Base-by-base conservation (phyloP, 1,140 invertebrate species). In the Pseudomyrmex flavicornis region DNA sequence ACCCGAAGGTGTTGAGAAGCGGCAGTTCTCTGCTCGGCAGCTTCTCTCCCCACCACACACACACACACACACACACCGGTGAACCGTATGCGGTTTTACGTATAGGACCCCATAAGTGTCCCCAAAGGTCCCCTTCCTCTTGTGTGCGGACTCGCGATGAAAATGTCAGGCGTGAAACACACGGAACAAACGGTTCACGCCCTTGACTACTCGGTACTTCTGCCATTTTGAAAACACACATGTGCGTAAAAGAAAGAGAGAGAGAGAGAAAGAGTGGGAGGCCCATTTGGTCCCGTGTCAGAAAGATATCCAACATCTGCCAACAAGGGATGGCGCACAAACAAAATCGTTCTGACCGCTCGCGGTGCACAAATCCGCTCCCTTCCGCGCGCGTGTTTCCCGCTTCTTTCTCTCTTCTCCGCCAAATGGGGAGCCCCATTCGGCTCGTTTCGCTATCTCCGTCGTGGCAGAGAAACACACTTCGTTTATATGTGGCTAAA, bases 191-290 rank as follows among this genome's bases (percentile, higher is more conserved):
- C 50, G 50, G 54, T 54, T 54, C 76, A 82, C 79, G 70, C 54
- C 63, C 59, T 66, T 65, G 61, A 80, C 63, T 87, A 84, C 85
- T 58, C 46, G 50, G 68, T 50, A 87, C 44, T 86, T 84, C 85
- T 88, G 86, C 86, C 86, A 88, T 88, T 88, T 88, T 88, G 86
- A 80, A 84, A 83, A 89, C 61, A 63, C 61, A 63, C 56, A 56
- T 62, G 35, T 35, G 35, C 35, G 4, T 35, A 35, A 35, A 35
- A 35, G 15, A 75, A 9, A 66, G 62, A 48, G 10, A 77, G 73
- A 59, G 61, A 75, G 58, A 50, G 12, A 75, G n/a, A 58, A 59
- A 20, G 26, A 85, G 76, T 77, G 83, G 69, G 65, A 89, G 80
- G 82, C 75, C 75, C 75, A 63, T 83, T 44, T 68, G 75, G 82